phyloP scores from a whole-genome alignment of 2,797 vertebrate species.

The Gymnodraco acuticeps region DNA sequence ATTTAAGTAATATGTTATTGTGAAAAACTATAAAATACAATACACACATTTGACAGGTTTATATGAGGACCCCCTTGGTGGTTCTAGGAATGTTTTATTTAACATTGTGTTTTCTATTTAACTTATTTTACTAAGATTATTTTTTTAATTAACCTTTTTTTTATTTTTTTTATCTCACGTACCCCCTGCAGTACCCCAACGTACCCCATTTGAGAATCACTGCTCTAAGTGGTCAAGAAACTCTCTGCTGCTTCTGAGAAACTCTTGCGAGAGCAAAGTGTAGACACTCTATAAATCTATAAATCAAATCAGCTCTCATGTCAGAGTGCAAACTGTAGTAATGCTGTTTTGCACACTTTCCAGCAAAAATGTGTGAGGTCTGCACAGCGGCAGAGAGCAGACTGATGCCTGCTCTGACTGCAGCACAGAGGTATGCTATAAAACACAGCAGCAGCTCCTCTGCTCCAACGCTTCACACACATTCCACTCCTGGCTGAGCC shows the following conservation, averaged over 20 bases:
- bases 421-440: slow-evolving; percentile 31
- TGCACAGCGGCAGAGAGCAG: not conserved
- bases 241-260: not conserved
- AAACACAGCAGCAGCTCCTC: slow-evolving; percentile 23
- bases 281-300: too few species aligned
- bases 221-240: not conserved
- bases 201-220: too few species aligned
- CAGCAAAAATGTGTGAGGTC: not conserved
- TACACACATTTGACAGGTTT: too few species aligned
- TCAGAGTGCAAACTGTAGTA: slow-evolving; percentile 5
- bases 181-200: too few species aligned
- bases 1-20: too few species aligned
- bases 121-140: too few species aligned
- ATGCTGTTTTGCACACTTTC: not conserved
- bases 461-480: slow-evolving; percentile 34
- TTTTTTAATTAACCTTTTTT: too few species aligned
- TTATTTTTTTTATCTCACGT: too few species aligned
- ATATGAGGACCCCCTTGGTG: too few species aligned
- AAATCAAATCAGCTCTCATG: not conserved
- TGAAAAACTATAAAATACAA: too few species aligned
- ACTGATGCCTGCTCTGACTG: slow-evolving; percentile 32
- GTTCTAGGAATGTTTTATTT: too few species aligned
- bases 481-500: slow-evolving; percentile 39
- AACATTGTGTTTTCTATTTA: too few species aligned
- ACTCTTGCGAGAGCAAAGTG: not conserved